Conservation (phyloP, 2,888 invertebrate species). For the Netelia inedita region DNA sequence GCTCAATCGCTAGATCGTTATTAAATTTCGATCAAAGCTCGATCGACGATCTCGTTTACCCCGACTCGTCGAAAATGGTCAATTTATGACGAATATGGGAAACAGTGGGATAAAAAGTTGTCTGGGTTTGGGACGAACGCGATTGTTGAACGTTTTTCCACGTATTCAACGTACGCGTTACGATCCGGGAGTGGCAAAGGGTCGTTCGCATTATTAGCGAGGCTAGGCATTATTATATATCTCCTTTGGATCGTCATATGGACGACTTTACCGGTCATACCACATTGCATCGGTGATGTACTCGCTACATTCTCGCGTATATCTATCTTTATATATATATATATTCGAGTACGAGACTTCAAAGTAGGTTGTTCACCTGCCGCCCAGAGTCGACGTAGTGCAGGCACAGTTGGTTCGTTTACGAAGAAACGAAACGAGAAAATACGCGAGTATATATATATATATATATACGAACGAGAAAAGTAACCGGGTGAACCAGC, state of each 20-base stretch:
- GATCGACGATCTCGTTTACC: too few species aligned
- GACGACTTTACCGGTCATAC: conserved; percentile 32
- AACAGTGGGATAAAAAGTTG: background rate
- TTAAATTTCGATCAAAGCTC: too few species aligned
- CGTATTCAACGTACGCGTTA: background rate
- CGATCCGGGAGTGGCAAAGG: background rate
- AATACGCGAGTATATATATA: conserved; percentile 4
- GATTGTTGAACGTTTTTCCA: background rate
- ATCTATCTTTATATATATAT: background rate
- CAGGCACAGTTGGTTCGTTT: conserved; percentile 20
- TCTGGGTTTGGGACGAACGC: background rate
- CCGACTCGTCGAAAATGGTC: too few species aligned
- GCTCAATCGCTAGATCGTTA: background rate
- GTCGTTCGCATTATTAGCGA: conserved; percentile 6
- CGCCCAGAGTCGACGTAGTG: conserved; percentile 25
- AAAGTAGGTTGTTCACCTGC: conserved; percentile 68
- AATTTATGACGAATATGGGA: background rate
- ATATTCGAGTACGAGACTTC: conserved; percentile 20
- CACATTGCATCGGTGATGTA: conserved; percentile 1
- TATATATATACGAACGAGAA: conserved; percentile 17
- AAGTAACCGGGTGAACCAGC: conserved; percentile 65
- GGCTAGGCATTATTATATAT: conserved; percentile 18
- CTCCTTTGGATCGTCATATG: conserved; percentile 13
- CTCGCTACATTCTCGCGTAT: background rate
- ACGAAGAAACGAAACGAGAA: conserved; percentile 57